Base-by-base conservation (phyloP, 2,797 vertebrate genomes). In the Smutsia gigantea region DNA sequence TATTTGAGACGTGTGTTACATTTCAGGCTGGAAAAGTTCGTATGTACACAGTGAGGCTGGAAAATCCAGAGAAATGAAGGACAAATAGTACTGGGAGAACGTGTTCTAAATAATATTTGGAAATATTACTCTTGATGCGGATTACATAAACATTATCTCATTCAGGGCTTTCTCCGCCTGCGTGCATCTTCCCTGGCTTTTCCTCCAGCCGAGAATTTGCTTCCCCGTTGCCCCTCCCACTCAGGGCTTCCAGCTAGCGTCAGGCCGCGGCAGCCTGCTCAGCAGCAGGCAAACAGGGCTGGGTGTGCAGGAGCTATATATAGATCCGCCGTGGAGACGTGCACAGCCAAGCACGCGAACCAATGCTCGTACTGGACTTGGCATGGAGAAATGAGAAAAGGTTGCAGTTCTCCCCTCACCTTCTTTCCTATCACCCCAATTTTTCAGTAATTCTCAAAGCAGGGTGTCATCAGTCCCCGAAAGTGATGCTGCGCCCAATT, bases 301-400 rank as follows among this genome's bases (percentile, higher is more conserved):
- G 97, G 95, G 90, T 82, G 69, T 59, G 81, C 96, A 87, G 51
- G 72, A 93, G 88, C 97, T 98, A 98, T 95, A 97, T 96, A 96
- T 97, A 98, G 97, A 92, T 96, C 97, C 91, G 97, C 96, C 97
- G 97, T 93, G 95, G 96, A 97, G 96, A 89, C 79, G 85, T n/a
- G 90, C 90, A 77, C 75, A 68, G 87, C 79, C 90, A 27, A 78
- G 82, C 92, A 57, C 51, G 74, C 87, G 15, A 71, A 89, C 82
- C 51, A 72, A 95, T 91, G 85, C 42, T 85, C 88, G 49, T 77
- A 69, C 81, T 87, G 74, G 59, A 83, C 84, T 42, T n/a, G 87
- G 57, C 64, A 82, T 42, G 31, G 37, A 81, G 49, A 63, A 59
- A 86, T n/a, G 61, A 77, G 69, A 66, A 27, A 83, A n/a, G 82